Conservation (phyloP, 2,113 vertebrate genomes). For the Taurulus bubalis region DNA sequence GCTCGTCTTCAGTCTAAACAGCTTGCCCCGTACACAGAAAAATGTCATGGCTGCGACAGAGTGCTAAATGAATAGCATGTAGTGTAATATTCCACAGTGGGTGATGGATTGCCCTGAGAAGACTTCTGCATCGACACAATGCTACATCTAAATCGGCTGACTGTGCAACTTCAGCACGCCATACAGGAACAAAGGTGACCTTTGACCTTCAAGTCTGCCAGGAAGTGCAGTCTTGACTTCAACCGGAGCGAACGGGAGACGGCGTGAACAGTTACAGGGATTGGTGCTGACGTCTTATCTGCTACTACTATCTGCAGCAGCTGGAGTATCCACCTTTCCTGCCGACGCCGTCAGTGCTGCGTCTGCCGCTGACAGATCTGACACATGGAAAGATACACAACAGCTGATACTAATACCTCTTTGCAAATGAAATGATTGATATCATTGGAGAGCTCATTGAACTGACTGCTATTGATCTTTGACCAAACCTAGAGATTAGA, state of each 20-base stretch:
- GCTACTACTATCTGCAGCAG: not conserved
- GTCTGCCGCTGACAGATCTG: not conserved
- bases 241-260: not conserved
- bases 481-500: not conserved
- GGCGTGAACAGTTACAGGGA: not conserved
- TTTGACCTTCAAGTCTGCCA: not conserved
- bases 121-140: too few species aligned
- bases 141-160: not conserved
- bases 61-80: not conserved
- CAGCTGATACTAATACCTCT: not conserved
- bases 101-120: not conserved
- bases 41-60: not conserved
- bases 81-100: not conserved
- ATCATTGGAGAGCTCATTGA: not conserved
- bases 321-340: not conserved
- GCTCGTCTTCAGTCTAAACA: not conserved
- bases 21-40: not conserved
- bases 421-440: not conserved
- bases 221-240: not conserved
- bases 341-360: constrained; percentile 9
- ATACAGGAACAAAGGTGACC: not conserved
- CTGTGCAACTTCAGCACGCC: not conserved
- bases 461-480: not conserved
- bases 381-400: not conserved
- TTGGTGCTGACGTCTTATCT: not conserved